Evolutionary conservation across 2,888 invertebrate species (phyloP).

Genomic region (Corbicula japonica): DNA sequence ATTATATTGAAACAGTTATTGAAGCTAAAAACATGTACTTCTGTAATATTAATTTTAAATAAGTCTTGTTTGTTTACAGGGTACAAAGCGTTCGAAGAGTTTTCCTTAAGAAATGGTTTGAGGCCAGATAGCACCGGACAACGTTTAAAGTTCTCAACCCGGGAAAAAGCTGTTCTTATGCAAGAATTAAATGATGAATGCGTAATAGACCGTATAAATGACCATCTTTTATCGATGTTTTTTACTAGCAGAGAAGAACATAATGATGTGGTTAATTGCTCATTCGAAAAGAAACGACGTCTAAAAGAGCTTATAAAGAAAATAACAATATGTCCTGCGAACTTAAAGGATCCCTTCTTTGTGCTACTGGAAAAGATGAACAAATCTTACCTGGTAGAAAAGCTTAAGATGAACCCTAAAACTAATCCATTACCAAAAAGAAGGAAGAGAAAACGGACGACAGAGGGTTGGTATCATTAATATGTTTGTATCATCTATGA

Average conservation of each 20-base stretch:
- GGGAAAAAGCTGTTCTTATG: neutral
- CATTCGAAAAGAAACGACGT: neutral
- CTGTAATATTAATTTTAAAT: neutral
- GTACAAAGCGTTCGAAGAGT: neutral
- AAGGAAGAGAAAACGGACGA: too few relatives aligned
- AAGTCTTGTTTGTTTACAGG: neutral
- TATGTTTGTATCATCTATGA: too few relatives aligned
- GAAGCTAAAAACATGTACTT: too few relatives aligned
- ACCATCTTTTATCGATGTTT: conserved; percentile 3
- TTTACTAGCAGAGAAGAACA: conserved; percentile 1
- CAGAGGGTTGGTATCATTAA: too few relatives aligned
- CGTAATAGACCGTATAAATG: conserved; percentile 3
- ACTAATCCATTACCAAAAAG: too few relatives aligned
- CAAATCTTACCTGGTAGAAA: too few relatives aligned
- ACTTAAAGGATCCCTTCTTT: neutral
- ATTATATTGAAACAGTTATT: too few relatives aligned
- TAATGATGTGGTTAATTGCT: neutral
- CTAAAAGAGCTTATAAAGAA: neutral
- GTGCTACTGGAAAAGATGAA: too few relatives aligned
- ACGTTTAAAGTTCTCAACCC: neutral
- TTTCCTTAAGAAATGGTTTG: neutral
- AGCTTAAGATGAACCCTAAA: too few relatives aligned
- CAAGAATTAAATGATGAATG: neutral
- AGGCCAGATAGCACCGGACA: neutral
- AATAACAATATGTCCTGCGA: neutral